These are phyloP conservation scores for Dryococelus australis DNA, from an alignment of 2,888 invertebrate genomes.

Conservation along the genomic window DNA sequence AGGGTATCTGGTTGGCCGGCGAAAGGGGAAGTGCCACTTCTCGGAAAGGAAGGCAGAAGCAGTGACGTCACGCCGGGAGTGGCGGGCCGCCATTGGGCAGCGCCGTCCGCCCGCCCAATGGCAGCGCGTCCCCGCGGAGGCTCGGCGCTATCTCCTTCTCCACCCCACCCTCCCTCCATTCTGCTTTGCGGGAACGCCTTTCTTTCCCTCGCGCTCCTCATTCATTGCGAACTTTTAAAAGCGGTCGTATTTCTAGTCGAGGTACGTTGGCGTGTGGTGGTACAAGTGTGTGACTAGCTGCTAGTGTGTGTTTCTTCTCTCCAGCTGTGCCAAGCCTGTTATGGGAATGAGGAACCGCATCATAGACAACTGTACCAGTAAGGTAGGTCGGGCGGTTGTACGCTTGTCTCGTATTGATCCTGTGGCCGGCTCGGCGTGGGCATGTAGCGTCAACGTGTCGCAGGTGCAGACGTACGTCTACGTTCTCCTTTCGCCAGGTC, in stretches of 20 bases:
- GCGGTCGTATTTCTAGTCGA: background rate
- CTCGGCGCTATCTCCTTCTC: background rate
- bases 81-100: background rate
- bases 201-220: background rate
- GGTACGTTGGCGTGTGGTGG: background rate
- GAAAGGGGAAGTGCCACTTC: background rate
- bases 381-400: background rate
- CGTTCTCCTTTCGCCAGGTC: no score
- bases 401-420: background rate
- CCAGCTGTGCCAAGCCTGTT: background rate
- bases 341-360: slow-evolving; percentile 9
- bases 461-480: no score
- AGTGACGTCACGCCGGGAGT: background rate
- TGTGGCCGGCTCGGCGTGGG: no score
- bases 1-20: no score
- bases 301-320: background rate
- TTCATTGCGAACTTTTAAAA: background rate
- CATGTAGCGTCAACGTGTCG: no score
- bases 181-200: no score
- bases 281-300: background rate
- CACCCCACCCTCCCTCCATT: background rate
- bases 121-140: background rate
- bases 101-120: background rate
- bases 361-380: slow-evolving; percentile 1
- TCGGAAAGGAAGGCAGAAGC: background rate